A percentile compares a stretch with the other conserved stretches of the same genome.
These are phyloP conservation scores for Busseola fusca DNA, from an alignment of 2,888 invertebrate species.

Conservation along the genomic window DNA sequence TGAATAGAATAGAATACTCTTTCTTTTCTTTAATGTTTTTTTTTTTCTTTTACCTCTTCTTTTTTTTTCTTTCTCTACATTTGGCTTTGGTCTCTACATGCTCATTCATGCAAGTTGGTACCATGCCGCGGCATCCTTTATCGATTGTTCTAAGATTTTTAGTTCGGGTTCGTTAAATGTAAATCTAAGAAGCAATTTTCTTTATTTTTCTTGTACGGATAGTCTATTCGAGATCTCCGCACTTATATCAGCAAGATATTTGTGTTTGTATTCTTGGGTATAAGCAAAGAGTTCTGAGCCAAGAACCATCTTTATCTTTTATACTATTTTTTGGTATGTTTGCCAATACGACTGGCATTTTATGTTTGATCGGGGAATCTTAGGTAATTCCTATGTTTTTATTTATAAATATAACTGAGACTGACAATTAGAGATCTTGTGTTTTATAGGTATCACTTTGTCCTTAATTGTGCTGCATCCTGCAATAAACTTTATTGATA, in stretches of 20 bases:
- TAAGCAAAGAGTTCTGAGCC: constrained; percentile 51
- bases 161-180: constrained; percentile 29
- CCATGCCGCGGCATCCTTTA: neutral
- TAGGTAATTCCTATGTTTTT: constrained; percentile 27
- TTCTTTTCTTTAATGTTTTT: no score
- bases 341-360: constrained; percentile 41
- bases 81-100: no score
- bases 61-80: no score
- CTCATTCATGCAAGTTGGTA: no score
- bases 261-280: constrained; percentile 50
- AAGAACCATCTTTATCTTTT: constrained; percentile 55
- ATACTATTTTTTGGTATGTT: constrained; percentile 52
- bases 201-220: constrained; percentile 44
- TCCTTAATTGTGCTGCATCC: constrained; percentile 19
- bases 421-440: constrained; percentile 28
- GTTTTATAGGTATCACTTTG: constrained; percentile 34
- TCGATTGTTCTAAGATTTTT: constrained; percentile 26
- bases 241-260: constrained; percentile 51
- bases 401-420: constrained; percentile 25
- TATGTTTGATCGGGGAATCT: constrained; percentile 32
- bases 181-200: constrained; percentile 49
- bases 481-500: constrained; percentile 36
- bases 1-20: no score
- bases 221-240: constrained; percentile 21
- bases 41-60: no score